Evolutionary conservation across 2,888 invertebrate species (phyloP).

Genomic region (Lathronympha strigana): DNA sequence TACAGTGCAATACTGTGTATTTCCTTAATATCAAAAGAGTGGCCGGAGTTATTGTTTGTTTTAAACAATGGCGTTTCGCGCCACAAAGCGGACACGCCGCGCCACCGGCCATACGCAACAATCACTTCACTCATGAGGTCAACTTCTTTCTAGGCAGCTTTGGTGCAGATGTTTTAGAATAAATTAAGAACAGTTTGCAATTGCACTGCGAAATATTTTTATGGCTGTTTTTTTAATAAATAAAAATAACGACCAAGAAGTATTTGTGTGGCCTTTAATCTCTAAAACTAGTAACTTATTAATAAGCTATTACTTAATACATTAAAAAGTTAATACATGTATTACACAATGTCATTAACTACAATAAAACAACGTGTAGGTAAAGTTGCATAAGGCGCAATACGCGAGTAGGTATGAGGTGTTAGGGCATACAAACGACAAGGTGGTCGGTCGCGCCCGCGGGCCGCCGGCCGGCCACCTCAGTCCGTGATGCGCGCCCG

Average conservation of each 20-base stretch:
- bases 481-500: constrained; percentile 72
- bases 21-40: constrained; percentile 18
- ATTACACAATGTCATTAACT: not conserved
- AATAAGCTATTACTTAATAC: not conserved
- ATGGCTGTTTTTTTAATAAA: not conserved
- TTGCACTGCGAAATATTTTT: not conserved
- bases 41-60: constrained; percentile 24
- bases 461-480: constrained; percentile 43
- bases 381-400: constrained; percentile 11
- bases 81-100: constrained; percentile 14
- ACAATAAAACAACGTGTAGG: constrained; percentile 4
- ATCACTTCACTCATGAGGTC: constrained; percentile 25
- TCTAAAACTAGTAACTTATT: too few species aligned
- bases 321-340: not conserved
- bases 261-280: too few species aligned
- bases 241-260: too few species aligned
- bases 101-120: constrained; percentile 22
- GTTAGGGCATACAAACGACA: constrained; percentile 18
- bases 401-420: constrained; percentile 13
- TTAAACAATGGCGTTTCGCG: constrained; percentile 29
- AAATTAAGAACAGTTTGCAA: not conserved
- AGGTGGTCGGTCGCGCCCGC: constrained; percentile 38
- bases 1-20: constrained; percentile 3
- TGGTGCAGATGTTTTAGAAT: not conserved
- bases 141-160: constrained; percentile 22